phyloP scores from a whole-genome alignment of 2,888 invertebrate genomes.

The Neoascia interrupta region DNA sequence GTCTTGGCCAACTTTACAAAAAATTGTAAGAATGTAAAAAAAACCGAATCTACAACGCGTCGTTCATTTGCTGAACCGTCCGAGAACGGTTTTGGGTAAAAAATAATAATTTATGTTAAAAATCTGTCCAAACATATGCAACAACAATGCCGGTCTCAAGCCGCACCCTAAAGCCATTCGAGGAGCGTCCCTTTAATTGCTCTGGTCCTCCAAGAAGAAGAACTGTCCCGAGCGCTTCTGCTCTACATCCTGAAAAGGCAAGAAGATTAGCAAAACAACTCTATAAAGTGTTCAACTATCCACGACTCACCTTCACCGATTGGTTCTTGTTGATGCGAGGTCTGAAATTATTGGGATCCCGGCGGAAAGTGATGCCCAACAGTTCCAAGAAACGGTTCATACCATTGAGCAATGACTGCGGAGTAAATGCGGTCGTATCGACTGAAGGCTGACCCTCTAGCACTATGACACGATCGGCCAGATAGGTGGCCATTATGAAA shows the following conservation, averaged over 20 bases:
- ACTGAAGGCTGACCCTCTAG: slow-evolving; percentile 97
- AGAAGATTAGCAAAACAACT: background rate
- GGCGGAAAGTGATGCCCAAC: slow-evolving; percentile 97
- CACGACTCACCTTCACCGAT: slow-evolving; percentile 90
- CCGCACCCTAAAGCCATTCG: slow-evolving; percentile 38
- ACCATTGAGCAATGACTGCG: slow-evolving; percentile 95
- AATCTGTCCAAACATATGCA: slow-evolving; percentile 27
- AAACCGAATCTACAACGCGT: slow-evolving; percentile 23
- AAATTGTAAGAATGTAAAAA: slow-evolving; percentile 46
- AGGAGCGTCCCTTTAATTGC: slow-evolving; percentile 25
- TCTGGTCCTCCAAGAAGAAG: slow-evolving; percentile 96
- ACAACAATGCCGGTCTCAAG: slow-evolving; percentile 16
- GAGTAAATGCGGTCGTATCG: slow-evolving; percentile 92
- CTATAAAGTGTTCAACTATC: background rate
- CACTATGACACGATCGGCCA: slow-evolving; percentile 98
- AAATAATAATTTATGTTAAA: slow-evolving; percentile 36
- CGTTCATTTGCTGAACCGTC: slow-evolving; percentile 20
- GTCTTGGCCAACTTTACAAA: slow-evolving; percentile 40
- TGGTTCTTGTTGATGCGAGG: slow-evolving; percentile 98
- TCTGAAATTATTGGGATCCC: slow-evolving; percentile 99
- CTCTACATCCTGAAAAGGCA: slow-evolving; percentile 89
- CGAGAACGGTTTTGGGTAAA: background rate
- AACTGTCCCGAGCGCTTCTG: slow-evolving; percentile 98
- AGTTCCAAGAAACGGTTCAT: slow-evolving; percentile 99
- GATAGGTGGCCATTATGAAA: slow-evolving; percentile 99